Conservation (phyloP, 2,888 invertebrate species). For the Hemistola chrysoprasaria region DNA sequence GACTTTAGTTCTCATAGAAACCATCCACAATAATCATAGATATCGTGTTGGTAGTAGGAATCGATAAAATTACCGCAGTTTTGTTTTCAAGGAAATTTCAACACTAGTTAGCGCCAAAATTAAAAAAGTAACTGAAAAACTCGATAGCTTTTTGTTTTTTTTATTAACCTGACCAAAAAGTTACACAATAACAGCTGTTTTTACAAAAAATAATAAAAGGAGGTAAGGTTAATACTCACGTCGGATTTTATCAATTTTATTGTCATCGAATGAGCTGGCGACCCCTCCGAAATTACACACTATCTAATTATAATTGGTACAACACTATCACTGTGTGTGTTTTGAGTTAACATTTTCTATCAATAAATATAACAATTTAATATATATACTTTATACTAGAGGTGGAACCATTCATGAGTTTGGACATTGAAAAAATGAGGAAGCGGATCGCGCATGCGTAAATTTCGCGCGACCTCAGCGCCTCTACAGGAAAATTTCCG, state of each 20-base stretch:
- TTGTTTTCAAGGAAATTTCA: constrained; percentile 60
- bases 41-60: constrained; percentile 72
- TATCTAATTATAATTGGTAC: constrained; percentile 73
- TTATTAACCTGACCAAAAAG: background rate
- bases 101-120: constrained; percentile 1
- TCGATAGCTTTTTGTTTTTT: too few relatives aligned
- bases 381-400: constrained; percentile 58
- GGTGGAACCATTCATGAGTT: constrained; percentile 73
- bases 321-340: constrained; percentile 50
- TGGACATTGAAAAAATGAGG: constrained; percentile 58
- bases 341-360: constrained; percentile 69
- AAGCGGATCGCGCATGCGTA: constrained; percentile 66
- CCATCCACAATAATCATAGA: constrained; percentile 49
- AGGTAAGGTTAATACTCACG: constrained; percentile 48
- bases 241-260: constrained; percentile 46
- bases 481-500: constrained; percentile 35
- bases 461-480: constrained; percentile 34
- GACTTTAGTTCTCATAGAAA: constrained; percentile 55
- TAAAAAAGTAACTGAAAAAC: too few relatives aligned
- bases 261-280: constrained; percentile 62
- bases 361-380: constrained; percentile 60
- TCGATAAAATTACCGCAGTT: constrained; percentile 83
- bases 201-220: constrained; percentile 39
- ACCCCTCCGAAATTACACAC: constrained; percentile 54
- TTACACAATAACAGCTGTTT: constrained; percentile 24